phyloP scores from a whole-genome alignment of 1,140 invertebrate species.

The Samia ricini region DNA sequence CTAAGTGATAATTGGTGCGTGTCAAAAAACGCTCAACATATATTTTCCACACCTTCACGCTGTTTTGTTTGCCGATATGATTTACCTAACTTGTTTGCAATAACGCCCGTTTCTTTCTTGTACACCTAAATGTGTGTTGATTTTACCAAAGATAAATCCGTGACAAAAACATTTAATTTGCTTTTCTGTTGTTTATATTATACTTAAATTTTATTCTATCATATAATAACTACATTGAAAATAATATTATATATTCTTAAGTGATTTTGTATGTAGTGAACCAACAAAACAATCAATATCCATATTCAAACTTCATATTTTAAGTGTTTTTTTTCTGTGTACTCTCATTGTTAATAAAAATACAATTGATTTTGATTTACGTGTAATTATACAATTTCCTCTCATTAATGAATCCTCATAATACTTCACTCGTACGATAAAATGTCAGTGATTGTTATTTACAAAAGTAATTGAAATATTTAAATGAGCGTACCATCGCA shows the following conservation, averaged over 20 bases:
- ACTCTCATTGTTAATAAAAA: too few relatives aligned
- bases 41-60: slow-evolving; percentile 56
- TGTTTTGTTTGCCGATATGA: slow-evolving; percentile 33
- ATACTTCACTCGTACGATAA: background rate
- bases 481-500: slow-evolving; percentile 42
- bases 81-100: slow-evolving; percentile 50
- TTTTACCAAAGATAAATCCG: slow-evolving; percentile 37
- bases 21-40: slow-evolving; percentile 47
- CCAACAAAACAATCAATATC: too few relatives aligned
- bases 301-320: too few relatives aligned
- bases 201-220: too few relatives aligned
- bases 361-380: background rate
- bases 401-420: background rate
- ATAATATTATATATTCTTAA: too few relatives aligned
- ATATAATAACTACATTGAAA: too few relatives aligned
- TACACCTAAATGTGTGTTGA: slow-evolving; percentile 24
- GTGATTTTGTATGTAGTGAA: too few relatives aligned
- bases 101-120: slow-evolving; percentile 32
- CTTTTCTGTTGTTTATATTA: slow-evolving; percentile 14
- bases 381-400: background rate
- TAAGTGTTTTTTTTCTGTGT: too few relatives aligned
- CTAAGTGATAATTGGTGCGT: slow-evolving; percentile 64
- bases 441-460: slow-evolving; percentile 8
- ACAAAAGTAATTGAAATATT: slow-evolving; percentile 27
- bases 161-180: slow-evolving; percentile 21